phyloP scores from a whole-genome alignment of 2,113 vertebrate genomes.

The Octodon degus region DNA sequence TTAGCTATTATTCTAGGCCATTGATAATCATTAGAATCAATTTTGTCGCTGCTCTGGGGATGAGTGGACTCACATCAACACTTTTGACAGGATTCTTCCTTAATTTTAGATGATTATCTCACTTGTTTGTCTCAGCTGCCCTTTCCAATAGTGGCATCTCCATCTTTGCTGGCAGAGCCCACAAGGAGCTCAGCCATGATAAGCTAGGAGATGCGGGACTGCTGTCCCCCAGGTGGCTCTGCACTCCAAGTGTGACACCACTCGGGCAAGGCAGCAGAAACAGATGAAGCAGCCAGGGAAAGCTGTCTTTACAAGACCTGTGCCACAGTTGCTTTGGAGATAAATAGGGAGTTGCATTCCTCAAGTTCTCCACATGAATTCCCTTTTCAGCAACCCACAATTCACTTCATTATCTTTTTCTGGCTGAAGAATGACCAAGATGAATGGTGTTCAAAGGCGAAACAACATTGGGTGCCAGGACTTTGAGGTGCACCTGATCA shows the following conservation, averaged over 20 bases:
- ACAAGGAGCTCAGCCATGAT: neutral
- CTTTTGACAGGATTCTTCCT: conserved; percentile 5
- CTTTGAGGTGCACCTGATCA: conserved; percentile 6
- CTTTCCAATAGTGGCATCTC: neutral
- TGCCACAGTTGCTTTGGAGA: neutral
- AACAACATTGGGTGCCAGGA: neutral
- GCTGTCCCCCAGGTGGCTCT: neutral
- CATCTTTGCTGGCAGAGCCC: conserved; percentile 1
- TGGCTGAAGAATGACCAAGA: conserved; percentile 31
- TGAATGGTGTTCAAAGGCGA: conserved; percentile 26
- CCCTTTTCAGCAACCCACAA: neutral
- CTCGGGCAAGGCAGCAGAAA: neutral
- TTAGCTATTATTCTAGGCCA: neutral
- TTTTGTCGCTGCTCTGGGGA: neutral
- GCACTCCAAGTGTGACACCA: neutral
- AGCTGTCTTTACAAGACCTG: neutral
- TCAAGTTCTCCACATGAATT: conserved; percentile 19
- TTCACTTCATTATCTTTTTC: conserved; percentile 51
- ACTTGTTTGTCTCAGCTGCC: neutral
- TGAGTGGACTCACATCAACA: neutral
- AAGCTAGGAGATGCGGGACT: neutral
- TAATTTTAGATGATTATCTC: conserved; percentile 6
- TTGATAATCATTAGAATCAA: neutral
- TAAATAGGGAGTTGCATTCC: neutral
- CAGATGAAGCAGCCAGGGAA: neutral